Evolutionary conservation across 2,888 invertebrate species (phyloP), one percentile per base, ranked within the genome.

Genomic region (Lordiphosa fenestrarum): DNA sequence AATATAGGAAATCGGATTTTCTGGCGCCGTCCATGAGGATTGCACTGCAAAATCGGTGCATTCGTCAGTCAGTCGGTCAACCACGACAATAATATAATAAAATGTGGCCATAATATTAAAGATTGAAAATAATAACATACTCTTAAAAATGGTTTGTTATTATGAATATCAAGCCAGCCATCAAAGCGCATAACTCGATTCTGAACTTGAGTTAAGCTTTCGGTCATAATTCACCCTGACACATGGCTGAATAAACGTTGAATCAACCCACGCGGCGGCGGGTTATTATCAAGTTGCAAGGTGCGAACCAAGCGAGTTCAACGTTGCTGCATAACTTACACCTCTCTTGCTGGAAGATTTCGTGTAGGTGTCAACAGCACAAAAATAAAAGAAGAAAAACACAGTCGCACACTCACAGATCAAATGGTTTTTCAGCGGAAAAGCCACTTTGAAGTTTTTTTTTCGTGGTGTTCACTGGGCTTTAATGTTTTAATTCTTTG

Each of bases 301-400:
- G 77, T 77, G 81, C 71, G 74, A 77, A 77, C 62, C 57, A 55
- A 47, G 61, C 63, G 69, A 69, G 72, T 70, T 65, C 67, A 73
- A 67, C 55, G 68, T 56, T 67, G 52, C 46, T 54, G 54, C 54
- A 59, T 40, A 39, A 47, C 53, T 37, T 49, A 54, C 44, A 38
- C 38, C 7, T 41, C 41, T 25, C 9, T 25, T 30, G 36, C 48
- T 71, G 51, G 66, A 52, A 38, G 46, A 56, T 73, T 35, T 42
- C 67, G 70, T 80, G 80, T 80, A 82, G 80, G 80, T 80, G 80
- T 82, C 80, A 80, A 80, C 74, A 72, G 64, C 59, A 60, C 59
- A 60, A 64, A 57, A 65, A 53, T 42, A 41, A 40, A 2, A 53
- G 9, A 19, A 41, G 4, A 44, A 9, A 19, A 41, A 6, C 38